Evolutionary conservation across 1,140 invertebrate genomes (phyloP), one percentile per base, ranked within the genome.

Genomic region (Melipona quadrifasciata): DNA sequence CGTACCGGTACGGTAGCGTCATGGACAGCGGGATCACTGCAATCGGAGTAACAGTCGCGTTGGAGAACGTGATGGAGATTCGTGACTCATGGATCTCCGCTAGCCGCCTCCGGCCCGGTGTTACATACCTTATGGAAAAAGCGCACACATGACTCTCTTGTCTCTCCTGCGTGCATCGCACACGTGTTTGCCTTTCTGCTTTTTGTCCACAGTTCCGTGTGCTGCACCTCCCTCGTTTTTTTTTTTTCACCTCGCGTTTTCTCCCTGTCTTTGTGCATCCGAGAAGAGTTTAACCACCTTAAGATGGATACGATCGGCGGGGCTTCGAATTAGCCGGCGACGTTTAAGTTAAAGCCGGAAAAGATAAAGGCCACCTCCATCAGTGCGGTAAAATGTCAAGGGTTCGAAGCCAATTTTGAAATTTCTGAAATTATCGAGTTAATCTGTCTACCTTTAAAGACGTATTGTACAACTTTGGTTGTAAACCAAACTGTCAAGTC

Each of bases 51-150:
- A 39, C 61, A 71, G 77, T 71, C 34, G 31, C 4, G 31, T 31
- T 17, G 67, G 77, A 58, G 75, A 89, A 89, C 83, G 77, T 78
- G 67, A 80, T 72, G 73, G 53, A 79, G 86, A 82, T 8, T 31
- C 71, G 58, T 82, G 87, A 89, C 17, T 89, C 83, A 71, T 58
- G 47, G 51, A 80, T 74, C 83, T 74, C 67, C 31, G 67, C 47
- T 71, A 39, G 51, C 34, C 16, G 58, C 78, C 68, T 83, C n/a
- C 17, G 27, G 75, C 75, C 4, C 39, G 39, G 3, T 53, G 39
- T 64, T 72, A 65, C n/a, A 17, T 65, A 24, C 67, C 34, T 78
- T 71, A 57, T 70, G 55, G 72, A 76, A 81, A 79, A 85, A 82
- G 21, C 78, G 57, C 24, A 31, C 39, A n/a, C 19, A 39, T 72